Evolutionary conservation across 2,888 invertebrate species (phyloP).

Genomic region (Xiphydria camelus): DNA sequence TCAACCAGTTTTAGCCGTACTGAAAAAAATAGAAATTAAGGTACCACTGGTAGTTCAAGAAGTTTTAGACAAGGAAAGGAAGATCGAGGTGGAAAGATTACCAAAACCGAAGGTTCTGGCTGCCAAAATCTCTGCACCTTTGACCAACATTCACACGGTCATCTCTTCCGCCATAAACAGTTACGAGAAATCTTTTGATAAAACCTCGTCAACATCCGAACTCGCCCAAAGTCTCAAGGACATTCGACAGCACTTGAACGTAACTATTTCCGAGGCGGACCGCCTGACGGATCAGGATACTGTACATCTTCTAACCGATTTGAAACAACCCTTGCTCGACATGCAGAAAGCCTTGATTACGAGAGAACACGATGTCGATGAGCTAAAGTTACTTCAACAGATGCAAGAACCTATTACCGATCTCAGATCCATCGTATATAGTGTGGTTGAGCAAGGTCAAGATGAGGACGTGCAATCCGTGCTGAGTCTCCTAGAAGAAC

Average conservation of each 20-base stretch:
- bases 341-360: constrained; percentile 8
- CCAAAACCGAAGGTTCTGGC: constrained; percentile 1
- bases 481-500: constrained; percentile 6
- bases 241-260: constrained; percentile 5
- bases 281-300: constrained; percentile 8
- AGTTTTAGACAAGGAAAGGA: constrained; percentile 3
- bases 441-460: constrained; percentile 4
- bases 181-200: neutral
- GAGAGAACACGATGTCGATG: neutral
- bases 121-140: constrained; percentile 1
- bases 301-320: constrained; percentile 3
- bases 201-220: neutral
- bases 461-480: constrained; percentile 8
- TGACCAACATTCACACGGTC: constrained; percentile 5
- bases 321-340: constrained; percentile 9
- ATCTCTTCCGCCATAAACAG: constrained; percentile 7
- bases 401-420: constrained; percentile 8
- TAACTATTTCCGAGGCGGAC: constrained; percentile 1
- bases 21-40: constrained; percentile 11
- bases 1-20: constrained; percentile 11
- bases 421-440: constrained; percentile 2
- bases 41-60: constrained; percentile 7
- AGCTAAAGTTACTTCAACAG: constrained; percentile 5
- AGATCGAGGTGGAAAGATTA: neutral
- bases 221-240: constrained; percentile 3